Evolutionary conservation across 2,888 invertebrate species (phyloP).

Genomic region (Drosophila subquinaria): DNA sequence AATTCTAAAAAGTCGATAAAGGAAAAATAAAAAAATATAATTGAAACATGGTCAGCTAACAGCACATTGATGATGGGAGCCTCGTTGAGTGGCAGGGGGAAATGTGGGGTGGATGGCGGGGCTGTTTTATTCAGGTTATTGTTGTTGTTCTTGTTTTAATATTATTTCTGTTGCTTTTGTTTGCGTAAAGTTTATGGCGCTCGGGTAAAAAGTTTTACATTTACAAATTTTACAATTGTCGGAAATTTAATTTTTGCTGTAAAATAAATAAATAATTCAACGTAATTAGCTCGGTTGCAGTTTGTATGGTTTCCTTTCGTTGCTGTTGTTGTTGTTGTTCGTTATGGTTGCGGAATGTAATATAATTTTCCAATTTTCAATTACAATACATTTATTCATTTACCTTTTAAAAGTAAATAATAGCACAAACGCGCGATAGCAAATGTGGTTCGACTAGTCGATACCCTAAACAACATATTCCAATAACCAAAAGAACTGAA

Average conservation of each 20-base stretch:
- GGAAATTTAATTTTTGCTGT: conserved; percentile 43
- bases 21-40: conserved; percentile 46
- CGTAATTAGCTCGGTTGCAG: conserved; percentile 37
- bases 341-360: conserved; percentile 2
- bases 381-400: conserved; percentile 14
- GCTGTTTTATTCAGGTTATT: conserved; percentile 12
- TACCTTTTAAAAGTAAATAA: not conserved
- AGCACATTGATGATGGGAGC: conserved; percentile 34
- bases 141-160: conserved; percentile 4
- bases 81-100: not conserved
- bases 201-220: conserved; percentile 35
- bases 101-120: not conserved
- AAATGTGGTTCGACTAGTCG: not conserved
- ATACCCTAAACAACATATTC: not conserved
- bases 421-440: not conserved
- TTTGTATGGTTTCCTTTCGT: conserved; percentile 17
- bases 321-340: not conserved
- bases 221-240: conserved; percentile 48
- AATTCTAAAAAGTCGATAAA: conserved; percentile 47
- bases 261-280: conserved; percentile 51
- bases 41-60: conserved; percentile 53
- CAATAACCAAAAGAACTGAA: not conserved
- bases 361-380: conserved; percentile 20
- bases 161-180: conserved; percentile 26
- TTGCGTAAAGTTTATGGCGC: conserved; percentile 38